Percentiles rank a stretch among this genome's conserved stretches.
These are phyloP conservation scores for Microcebus jonahi DNA, from an alignment of 2,113 vertebrate genomes.

Conservation along the genomic window DNA sequence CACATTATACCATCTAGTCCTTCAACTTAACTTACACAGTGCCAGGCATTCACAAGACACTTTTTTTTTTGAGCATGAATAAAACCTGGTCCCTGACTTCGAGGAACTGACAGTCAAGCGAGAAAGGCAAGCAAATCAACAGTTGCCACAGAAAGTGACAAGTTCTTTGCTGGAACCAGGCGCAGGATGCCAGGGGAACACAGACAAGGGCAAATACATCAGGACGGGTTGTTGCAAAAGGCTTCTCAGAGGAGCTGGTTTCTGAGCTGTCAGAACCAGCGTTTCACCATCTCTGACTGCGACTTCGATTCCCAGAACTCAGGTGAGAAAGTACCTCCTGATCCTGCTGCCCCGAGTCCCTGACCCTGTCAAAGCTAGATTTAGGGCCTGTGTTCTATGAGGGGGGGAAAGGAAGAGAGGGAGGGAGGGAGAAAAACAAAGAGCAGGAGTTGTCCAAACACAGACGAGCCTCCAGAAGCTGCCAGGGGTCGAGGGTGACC, in stretches of 20 bases:
- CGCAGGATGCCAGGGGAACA: accelerated
- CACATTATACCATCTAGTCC: neutral
- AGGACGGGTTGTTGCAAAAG: accelerated
- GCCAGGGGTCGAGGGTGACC: neutral
- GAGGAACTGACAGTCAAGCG: neutral
- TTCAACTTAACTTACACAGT: neutral
- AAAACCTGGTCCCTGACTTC: neutral
- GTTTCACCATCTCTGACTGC: neutral
- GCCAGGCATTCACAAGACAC: neutral
- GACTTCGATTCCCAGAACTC: neutral
- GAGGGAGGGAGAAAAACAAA: no score
- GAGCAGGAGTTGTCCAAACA: neutral
- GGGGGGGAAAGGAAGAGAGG: neutral
- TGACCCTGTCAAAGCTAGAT: neutral
- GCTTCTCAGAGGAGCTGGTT: neutral
- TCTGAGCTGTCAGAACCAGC: neutral
- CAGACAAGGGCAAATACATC: no score
- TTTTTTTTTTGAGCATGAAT: neutral
- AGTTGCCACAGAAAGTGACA: neutral
- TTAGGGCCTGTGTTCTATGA: neutral
- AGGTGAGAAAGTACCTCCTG: neutral
- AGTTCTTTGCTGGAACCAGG: neutral
- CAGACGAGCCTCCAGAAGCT: neutral
- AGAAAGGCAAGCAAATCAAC: neutral
- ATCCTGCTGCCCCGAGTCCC: neutral